Base-by-base conservation (phyloP, 2,888 invertebrate genomes). In the Anagyrus pseudococci region DNA sequence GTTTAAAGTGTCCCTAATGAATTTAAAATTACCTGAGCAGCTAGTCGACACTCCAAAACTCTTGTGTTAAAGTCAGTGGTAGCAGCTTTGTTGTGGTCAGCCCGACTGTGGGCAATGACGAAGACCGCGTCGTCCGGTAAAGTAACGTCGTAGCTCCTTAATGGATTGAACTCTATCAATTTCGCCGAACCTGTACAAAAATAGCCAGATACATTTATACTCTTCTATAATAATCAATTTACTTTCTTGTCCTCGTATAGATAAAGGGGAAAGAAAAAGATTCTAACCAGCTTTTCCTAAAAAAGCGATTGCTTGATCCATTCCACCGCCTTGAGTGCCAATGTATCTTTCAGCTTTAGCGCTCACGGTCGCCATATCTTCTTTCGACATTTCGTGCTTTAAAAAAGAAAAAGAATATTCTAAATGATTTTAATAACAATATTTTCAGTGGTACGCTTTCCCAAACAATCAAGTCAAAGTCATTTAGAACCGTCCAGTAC, bases 261-360 rank as follows among this genome's bases (percentile, higher is more conserved):
- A 19, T 15, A 4, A 41, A 43, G n/a, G n/a, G n/a, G n/a, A n/a
- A n/a, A n/a, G 8, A 46, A 55, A 37, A 60, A 70, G 69, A 76
- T 77, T 52, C 64, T 49, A 47, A 87, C 87, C 90, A 79, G 88
- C 85, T 75, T 88, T 88, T 2, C 93, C 98, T 44, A 98, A 85
- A 81, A 97, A 94, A 55, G 95, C 96, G 73, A 98, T 97, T 0
- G 99, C 98, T 83, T 99, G 99, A 82, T 99, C 99, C 99, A 99
- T 99, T 66, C 99, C 99, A 43, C 99, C 99, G 23, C 99, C 98
- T 82, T 96, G 92, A 1, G 98, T 98, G 22, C 99, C 99, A 71
- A 99, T 96, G 73, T 93, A 94, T 68, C 91, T 87, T 82, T 99
- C 99, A 77, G 94, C 91, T 69, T 85, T 85, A 0, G 98, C 96